Evolutionary conservation across 2,113 vertebrate genomes (phyloP), one percentile per base, ranked within the genome.

Genomic region (Oophaga pumilio): DNA sequence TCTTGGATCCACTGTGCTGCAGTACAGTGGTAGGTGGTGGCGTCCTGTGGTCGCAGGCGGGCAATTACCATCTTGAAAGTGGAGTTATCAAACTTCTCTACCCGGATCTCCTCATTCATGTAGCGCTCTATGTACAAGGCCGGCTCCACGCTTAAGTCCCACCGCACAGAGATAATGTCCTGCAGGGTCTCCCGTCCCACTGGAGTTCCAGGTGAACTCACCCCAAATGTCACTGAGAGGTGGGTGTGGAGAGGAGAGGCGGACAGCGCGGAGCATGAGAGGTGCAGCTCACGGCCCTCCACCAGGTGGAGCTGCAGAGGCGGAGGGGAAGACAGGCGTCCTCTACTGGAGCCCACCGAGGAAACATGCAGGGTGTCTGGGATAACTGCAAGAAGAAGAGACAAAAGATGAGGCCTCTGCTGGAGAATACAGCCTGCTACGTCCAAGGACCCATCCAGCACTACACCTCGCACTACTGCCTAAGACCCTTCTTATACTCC

Each of bases 1-100:
- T 98, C 97, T 87, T 92, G 94, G 71, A 97, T 96, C 97, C 97
- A 98, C 90, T 98, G 96, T 0, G 93, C 91, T 0, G 94, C 95
- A 0, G 96, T 96, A 2, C 97, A 98, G 92, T 96, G 96, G 88
- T 97, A 98, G 1, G 94, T 92, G 64, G 96, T 97, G 0, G 93
- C 90, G 14, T 98, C 97, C 0, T 91, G 93, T 0, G 95, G 94
- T 80, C 91, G 93, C 84, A 95, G 89, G 0, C 91, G 90, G 6
- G 89, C 94, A 69, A 97, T 92, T 76, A 91, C 96, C 94, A 97
- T 94, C 86, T 94, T 91, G 84, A 96, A 97, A 76, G 91, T 89
- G 20, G 93, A 94, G 2, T 89, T 28, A 0, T 93, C 96, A 0
- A 89, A 93, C 69, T 97, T 97, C 91, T 95, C 93, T 91, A 97